Conservation (phyloP, 2,888 invertebrate species). For the Alsophila aescularia region DNA sequence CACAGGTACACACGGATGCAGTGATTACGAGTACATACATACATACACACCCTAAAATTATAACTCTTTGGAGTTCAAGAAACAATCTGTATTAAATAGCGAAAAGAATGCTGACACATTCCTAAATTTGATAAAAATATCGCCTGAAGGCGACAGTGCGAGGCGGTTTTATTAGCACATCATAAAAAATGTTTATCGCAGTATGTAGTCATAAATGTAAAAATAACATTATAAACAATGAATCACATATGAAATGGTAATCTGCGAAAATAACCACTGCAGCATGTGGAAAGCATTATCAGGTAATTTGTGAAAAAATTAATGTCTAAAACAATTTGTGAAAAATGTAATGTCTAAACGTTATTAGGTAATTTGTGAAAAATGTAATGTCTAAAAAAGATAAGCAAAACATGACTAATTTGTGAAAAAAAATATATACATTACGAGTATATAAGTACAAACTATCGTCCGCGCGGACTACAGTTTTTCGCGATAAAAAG, state of each 20-base stretch:
- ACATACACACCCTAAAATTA: too few species aligned
- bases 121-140: slow-evolving; percentile 10
- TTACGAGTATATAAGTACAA: too few species aligned
- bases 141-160: slow-evolving; percentile 12
- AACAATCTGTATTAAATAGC: too few species aligned
- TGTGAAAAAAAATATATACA: too few species aligned
- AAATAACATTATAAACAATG: slow-evolving; percentile 13
- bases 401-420: background rate
- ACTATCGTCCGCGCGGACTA: too few species aligned
- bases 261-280: too few species aligned
- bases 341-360: background rate
- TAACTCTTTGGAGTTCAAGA: too few species aligned
- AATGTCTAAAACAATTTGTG: background rate
- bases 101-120: background rate
- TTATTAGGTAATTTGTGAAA: background rate
- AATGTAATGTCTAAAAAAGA: background rate
- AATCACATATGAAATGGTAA: background rate
- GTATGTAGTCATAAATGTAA: background rate
- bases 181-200: slow-evolving; percentile 7
- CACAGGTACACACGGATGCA: too few species aligned
- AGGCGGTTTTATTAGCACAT: slow-evolving; percentile 23
- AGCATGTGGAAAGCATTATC: too few species aligned
- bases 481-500: too few species aligned
- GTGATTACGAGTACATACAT: too few species aligned
- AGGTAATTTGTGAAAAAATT: too few species aligned